Base-by-base conservation (phyloP, 2,113 vertebrate genomes). In the Xiphias gladius region DNA sequence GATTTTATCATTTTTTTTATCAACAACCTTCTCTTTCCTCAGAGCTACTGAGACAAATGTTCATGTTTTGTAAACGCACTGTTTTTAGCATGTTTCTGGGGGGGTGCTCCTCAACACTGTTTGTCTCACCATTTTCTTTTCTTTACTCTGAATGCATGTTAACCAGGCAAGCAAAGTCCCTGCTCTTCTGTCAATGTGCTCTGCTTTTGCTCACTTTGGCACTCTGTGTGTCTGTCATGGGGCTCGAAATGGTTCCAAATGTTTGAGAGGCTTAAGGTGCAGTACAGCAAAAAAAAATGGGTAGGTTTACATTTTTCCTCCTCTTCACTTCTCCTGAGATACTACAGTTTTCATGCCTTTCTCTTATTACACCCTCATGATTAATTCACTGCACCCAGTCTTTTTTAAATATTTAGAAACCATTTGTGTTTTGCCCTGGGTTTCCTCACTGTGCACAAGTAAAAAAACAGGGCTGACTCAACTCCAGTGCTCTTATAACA, bases 141-240 rank as follows among this genome's bases (percentile, higher is more conserved):
- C 68, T 82, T 78, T 91, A 86, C 88, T 92, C 89, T 95, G 88
- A 92, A 92, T 95, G 96, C 97, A 97, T 97, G 97, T 85, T 73
- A 87, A 87, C 74, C 83, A 87, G 92, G 76, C 68, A 1, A 26
- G 62, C 54, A 14, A 71, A 35, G 59, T 35, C 66, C 39, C 93
- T 93, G 80, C 93, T 94, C 92, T 93, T 93, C 94, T 88, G 80
- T 86, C 80, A 22, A 46, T 71, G 91, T 92, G 88, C 92, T 55
- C 91, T 95, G 90, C 76, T 63, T 62, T 78, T 91, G 92, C 90
- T 95, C 92, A 84, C 93, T 93, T 91, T 91, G 87, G 39, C 78
- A 68, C 20, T 71, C 32, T 3, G 70, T 84, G 91, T 80, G 75
- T 82, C 67, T 82, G 39, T 85, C 80, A 24, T 1, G 35, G 79